Evolutionary conservation across 2,797 vertebrate genomes (phyloP).

Genomic region (Epinephelus coioides): DNA sequence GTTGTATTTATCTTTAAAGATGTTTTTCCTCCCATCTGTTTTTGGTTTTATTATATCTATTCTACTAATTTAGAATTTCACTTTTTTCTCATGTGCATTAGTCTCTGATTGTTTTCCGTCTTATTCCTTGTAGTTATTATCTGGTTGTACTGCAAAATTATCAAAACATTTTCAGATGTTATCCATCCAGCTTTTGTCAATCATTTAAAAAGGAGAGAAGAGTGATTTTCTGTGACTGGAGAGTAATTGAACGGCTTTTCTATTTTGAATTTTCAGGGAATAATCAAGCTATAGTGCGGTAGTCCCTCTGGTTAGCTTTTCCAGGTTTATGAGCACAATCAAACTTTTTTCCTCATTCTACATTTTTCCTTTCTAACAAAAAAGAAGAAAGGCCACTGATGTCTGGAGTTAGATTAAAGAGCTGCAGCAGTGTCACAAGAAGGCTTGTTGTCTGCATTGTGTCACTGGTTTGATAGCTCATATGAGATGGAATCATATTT

Average conservation of each 20-base stretch:
- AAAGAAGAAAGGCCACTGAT: background rate
- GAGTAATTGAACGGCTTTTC: background rate
- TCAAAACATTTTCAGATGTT: background rate
- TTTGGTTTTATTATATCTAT: background rate
- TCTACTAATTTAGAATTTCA: background rate
- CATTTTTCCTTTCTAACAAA: background rate
- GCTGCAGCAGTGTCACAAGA: background rate
- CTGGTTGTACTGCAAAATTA: too few relatives aligned
- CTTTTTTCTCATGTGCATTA: background rate
- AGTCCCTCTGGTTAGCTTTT: background rate
- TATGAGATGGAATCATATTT: background rate
- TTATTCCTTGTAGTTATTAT: background rate
- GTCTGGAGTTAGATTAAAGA: slow-evolving; percentile 1
- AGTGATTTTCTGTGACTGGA: background rate
- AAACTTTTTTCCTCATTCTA: background rate
- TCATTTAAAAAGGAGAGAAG: background rate
- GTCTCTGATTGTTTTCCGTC: background rate
- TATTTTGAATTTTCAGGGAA: too few relatives aligned
- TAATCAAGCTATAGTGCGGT: background rate
- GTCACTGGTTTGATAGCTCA: background rate
- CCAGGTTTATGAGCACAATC: background rate
- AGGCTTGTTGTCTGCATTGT: background rate
- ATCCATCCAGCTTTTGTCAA: background rate
- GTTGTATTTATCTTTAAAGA: background rate
- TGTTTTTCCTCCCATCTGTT: background rate